Conservation (phyloP, 1,140 invertebrate genomes). For the Trypoxylus dichotomus region DNA sequence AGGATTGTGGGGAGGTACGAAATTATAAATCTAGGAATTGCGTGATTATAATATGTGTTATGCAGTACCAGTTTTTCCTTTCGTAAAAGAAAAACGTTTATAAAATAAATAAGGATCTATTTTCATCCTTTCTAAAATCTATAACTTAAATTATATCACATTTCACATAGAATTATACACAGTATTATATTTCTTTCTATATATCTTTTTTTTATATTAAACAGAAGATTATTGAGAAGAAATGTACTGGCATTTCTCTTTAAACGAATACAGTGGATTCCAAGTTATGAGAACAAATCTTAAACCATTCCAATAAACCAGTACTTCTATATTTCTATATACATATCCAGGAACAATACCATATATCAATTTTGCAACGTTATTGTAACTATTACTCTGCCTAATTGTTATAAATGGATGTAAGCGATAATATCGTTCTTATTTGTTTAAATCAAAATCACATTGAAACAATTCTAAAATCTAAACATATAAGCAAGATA, state of each 20-base stretch:
- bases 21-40: conserved; percentile 38
- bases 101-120: conserved; percentile 34
- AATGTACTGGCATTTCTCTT: too few species aligned
- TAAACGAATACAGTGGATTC: too few species aligned
- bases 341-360: conserved; percentile 34
- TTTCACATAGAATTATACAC: conserved; percentile 24
- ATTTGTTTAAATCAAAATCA: too few species aligned
- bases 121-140: conserved; percentile 27
- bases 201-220: background rate
- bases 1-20: background rate
- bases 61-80: background rate
- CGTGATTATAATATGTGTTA: conserved; percentile 26
- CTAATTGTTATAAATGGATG: background rate
- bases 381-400: background rate
- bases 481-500: background rate
- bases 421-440: background rate
- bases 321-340: background rate
- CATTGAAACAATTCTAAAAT: background rate
- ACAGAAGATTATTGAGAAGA: background rate
- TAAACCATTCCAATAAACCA: conserved; percentile 10
- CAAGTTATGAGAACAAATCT: background rate
- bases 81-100: conserved; percentile 20
- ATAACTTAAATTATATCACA: conserved; percentile 41
- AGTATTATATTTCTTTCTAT: background rate
- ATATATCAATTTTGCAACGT: conserved; percentile 31